These are phyloP conservation scores for Corythornis leucogaster DNA, from an alignment of 2,797 vertebrate species.

Conservation along the genomic window DNA sequence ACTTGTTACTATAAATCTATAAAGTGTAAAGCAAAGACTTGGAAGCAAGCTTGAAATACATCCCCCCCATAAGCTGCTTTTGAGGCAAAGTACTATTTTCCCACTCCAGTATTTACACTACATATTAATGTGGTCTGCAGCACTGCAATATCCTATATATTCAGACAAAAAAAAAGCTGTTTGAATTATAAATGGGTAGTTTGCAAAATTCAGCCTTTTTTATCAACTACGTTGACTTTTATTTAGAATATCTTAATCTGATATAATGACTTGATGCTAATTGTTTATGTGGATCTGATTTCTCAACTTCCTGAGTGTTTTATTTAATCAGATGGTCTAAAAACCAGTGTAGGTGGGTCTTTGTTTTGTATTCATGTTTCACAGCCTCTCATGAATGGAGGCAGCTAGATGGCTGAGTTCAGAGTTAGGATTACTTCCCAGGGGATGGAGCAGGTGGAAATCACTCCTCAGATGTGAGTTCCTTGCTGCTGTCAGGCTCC, in stretches of 20 bases:
- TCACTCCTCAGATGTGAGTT: background rate
- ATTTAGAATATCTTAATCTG: background rate
- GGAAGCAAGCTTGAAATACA: conserved; percentile 9
- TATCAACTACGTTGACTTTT: background rate
- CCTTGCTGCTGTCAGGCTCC: background rate
- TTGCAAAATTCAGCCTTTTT: background rate
- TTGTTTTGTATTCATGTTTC: background rate
- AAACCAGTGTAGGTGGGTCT: background rate
- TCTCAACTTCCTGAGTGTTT: background rate
- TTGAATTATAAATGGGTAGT: background rate
- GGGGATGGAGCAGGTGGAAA: background rate
- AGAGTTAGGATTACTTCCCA: background rate
- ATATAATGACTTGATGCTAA: background rate
- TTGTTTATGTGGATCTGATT: background rate
- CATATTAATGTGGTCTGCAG: background rate
- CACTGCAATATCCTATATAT: background rate
- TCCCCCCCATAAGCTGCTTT: background rate
- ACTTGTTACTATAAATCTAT: conserved; percentile 21
- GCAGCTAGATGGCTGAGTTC: background rate
- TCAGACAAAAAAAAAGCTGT: background rate
- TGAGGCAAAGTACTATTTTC: background rate
- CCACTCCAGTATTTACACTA: background rate
- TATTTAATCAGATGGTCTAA: background rate
- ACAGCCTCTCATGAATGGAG: background rate
- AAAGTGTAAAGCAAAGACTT: background rate